Evolutionary conservation across 2,797 vertebrate genomes (phyloP), one percentile per base, ranked within the genome.

Genomic region (Heliangelus exortis): DNA sequence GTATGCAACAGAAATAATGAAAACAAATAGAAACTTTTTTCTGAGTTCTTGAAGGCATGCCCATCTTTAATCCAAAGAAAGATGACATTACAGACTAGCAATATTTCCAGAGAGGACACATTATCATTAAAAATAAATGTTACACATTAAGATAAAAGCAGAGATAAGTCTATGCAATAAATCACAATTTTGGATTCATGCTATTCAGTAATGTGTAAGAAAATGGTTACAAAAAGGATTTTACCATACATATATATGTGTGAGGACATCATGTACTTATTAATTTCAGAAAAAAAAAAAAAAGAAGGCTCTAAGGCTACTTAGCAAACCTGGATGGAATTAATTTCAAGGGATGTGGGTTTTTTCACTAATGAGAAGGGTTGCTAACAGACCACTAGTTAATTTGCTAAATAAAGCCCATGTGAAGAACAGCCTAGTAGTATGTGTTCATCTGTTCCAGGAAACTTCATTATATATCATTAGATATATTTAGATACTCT

Each of bases 51-150:
- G 34, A 13, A 92, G 78, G 26, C 45, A 80, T 68, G 23, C 6
- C 10, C 5, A 50, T 61, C 28, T 87, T 90, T 67, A 87, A 92
- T 84, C 31, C 4, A 50, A 73, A 90, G 26, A 92, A 78, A 74
- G 21, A 86, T 76, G 17, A 48, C 41, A 43, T 85, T 87, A 82
- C 11, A 74, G 41, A 54, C 16, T 68, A 74, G 71, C 59, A 61
- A 61, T 90, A 51, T 80, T 82, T 84, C 72, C 71, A 90, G 65
- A 79, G 81, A 87, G 75, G n/a, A 77, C 82, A 34, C 76, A 90
- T 95, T 94, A 95, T 8, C 90, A 90, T 94, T 96, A 95, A 95
- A 94, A 87, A 95, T 93, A 94, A 94, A 95, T 93, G 74, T 2
- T 84, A 29, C 48, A 33, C 48, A 50, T 76, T 89, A 61, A 69